Evolutionary conservation across 2,888 invertebrate genomes (phyloP), one percentile per base, ranked within the genome.

Genomic region (Anorthoa munda): DNA sequence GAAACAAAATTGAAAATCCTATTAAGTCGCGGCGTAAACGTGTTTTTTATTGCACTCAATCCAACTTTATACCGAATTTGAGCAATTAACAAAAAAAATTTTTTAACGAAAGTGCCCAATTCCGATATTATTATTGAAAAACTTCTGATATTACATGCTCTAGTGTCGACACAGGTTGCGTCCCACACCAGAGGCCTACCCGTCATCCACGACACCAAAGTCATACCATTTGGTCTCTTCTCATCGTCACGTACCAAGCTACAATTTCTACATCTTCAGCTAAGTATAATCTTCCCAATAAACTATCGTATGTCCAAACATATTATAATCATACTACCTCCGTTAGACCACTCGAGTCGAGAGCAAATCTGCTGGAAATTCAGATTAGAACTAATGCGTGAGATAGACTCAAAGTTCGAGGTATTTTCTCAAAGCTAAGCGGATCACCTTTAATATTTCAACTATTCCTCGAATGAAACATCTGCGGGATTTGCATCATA

Each of bases 371-470:
- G 46, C 55, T 71, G 63, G 68, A 78, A 85, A 87, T 88, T 88
- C 79, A 86, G 83, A 89, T 86, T 81, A 81, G 48, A 72, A 83
- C 81, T 88, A 87, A 90, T 85, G 79, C 85, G 72, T 72, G 46
- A 66, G 72, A 77, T 77, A 81, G 83, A 83, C 75, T 81, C 81
- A 76, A 80, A 86, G 80, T 85, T 81, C 79, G 80, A 71, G 78
- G 81, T 84, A 88, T 86, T 82, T 85, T 84, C 86, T 82, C 86
- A 87, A 82, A 87, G 87, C 86, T 90, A 92, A 90, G 88, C 81
- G 84, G 91, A 92, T 93, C 92, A 91, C 86, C 87, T 91, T 92
- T 91, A 91, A 93, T 92, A 93, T 93, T 93, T 93, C 89, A 93
- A 82, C 81, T 82, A 81, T 86, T 81, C 79, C 31, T 31, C 66